Evolutionary conservation across 1,140 invertebrate species (phyloP).

Genomic region (Bactericera cockerelli): DNA sequence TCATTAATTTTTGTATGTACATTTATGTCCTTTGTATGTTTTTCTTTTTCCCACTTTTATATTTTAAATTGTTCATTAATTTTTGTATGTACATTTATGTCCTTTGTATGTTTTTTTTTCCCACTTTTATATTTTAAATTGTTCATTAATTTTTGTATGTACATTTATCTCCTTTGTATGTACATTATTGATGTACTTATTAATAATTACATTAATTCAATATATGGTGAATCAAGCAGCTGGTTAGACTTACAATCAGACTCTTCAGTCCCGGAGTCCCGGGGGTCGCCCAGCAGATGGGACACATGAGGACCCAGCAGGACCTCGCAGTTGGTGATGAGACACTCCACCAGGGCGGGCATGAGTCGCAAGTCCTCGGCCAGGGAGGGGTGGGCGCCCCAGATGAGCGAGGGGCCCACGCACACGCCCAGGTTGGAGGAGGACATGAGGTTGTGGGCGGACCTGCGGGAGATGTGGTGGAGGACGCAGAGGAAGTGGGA

Average conservation of each 20-base stretch:
- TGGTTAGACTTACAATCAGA: constrained; percentile 70
- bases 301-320: constrained; percentile 59
- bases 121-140: no score
- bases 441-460: constrained; percentile 70
- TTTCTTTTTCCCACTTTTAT: no score
- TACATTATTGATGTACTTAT: no score
- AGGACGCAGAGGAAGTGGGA: constrained; percentile 66
- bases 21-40: no score
- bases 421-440: constrained; percentile 73
- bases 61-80: no score
- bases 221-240: no score
- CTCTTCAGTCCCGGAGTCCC: constrained; percentile 73
- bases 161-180: no score
- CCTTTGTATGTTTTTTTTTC: no score
- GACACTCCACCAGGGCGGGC: constrained; percentile 56
- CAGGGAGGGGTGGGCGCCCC: constrained; percentile 42
- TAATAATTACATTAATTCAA: no score
- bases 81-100: no score
- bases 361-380: constrained; percentile 36
- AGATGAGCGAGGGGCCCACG: constrained; percentile 65
- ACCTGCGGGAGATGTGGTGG: constrained; percentile 58
- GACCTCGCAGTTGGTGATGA: constrained; percentile 60
- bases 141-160: no score
- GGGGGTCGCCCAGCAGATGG: constrained; percentile 51
- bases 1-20: no score